Evolutionary conservation across 2,797 vertebrate genomes (phyloP), one percentile per base, ranked within the genome.

Genomic region (Rhynchonycteris naso): DNA sequence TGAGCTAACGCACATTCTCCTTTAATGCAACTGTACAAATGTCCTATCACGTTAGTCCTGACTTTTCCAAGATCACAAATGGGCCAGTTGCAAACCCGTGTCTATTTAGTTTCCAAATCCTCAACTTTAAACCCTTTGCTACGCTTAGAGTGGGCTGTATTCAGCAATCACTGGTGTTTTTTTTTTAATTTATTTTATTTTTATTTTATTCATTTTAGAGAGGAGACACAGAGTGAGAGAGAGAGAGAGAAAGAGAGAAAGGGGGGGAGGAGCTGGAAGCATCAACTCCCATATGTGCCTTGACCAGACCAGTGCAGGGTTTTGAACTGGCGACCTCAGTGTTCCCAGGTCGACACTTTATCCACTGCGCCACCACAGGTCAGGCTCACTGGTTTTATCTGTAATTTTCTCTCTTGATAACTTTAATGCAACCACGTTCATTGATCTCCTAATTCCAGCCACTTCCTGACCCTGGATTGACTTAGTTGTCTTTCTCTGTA

Each of bases 61-160:
- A 54, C 14, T 89, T 79, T 63, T 63, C 47, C 33, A 56, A 83
- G 78, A 69, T 63, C 35, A 38, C 13, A 30, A 75, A 83, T 30
- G 78, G 69, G 4, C 43, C 50, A 78, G 19, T 35, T 30, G 33
- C 52, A 87, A 79, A 65, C 7, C 2, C 33, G 47, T 15, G 4
- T 38, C 18, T 68, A 13, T 63, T 68, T n/a, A 56, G 10, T 28
- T 96, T 69, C 21, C 28, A 74, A 58, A 33, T 75, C 22, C 80
- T 88, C 19, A 54, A 10, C 28, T 52, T 22, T 12, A 28, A 47
- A 22, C 7, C 21, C 16, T 47, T 9, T 9, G 14, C n/a, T 58
- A 5, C 2, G 3, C 33, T 28, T 35, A 4, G 30, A 1, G 19
- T 10, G 4, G 13, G 13, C 3, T 2, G 0, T 9, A 18, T 9